Evolutionary conservation across 2,113 vertebrate genomes (phyloP), one percentile per base, ranked within the genome.

Genomic region (Austrofundulus limnaeus): DNA sequence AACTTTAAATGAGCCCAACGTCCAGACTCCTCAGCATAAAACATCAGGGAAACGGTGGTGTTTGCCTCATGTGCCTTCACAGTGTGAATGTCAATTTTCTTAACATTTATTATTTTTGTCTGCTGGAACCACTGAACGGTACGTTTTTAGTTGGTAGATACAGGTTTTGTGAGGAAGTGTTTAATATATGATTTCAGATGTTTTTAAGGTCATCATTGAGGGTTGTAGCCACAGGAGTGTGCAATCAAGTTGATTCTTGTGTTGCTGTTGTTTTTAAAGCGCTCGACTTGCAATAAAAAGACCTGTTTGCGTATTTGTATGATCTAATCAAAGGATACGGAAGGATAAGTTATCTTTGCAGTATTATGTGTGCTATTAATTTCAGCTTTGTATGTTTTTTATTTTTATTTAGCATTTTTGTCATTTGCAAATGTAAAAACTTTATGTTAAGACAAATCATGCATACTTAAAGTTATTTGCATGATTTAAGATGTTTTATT

Each of bases 271-370:
- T 41, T n/a, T 60, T 43, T n/a, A 73, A 65, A 49, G 42, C n/a
- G 64, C 67, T 60, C 48, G 47, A 56, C 41, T 62, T 11, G 34
- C n/a, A 9, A 61, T 13, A 68, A 71, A 79, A n/a, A 66, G 63
- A 49, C 46, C 47, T 49, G 41, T 78, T 55, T 70, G 31, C 60
- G 51, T 61, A 43, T 70, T 49, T 66, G 28, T 81, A 41, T 74
- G 79, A 77, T 70, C 51, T 42, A 66, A 53, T 70, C 55, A 58
- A 34, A 34, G 25, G 20, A 53, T 65, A 45, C 50, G 61, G 63
- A 79, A 75, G 52, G 71, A 78, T 84, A 86, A 84, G 43, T 86
- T 84, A 81, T 79, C 75, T 85, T 46, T 90, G 70, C 86, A 84
- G 84, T 87, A 83, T 86, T 86, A 74, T 34, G 65, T 47, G 58